Percentiles rank a stretch among this genome's conserved stretches.
Evolutionary conservation across 2,888 invertebrate genomes (phyloP).

Genomic region (Ischnura elegans): DNA sequence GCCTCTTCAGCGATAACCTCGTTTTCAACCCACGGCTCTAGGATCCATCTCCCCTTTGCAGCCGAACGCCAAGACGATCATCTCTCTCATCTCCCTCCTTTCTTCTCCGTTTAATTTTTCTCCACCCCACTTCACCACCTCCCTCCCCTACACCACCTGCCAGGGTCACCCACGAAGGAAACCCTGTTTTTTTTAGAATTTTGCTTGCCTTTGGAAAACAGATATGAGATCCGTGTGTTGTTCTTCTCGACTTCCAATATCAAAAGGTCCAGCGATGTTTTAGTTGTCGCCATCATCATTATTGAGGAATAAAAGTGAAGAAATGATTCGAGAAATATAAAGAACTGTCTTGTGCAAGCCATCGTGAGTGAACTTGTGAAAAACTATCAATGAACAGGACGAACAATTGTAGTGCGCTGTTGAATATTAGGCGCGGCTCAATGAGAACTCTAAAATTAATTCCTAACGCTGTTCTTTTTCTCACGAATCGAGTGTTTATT

Average conservation of each 20-base stretch:
- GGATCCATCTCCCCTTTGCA: constrained; percentile 78
- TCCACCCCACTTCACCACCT: background rate
- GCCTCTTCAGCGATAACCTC: constrained; percentile 54
- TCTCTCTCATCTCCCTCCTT: background rate
- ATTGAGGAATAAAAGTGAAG: too few relatives aligned
- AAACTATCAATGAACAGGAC: background rate
- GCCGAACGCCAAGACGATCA: constrained; percentile 74
- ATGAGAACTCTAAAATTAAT: too few relatives aligned
- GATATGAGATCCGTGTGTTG: too few relatives aligned
- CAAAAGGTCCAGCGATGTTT: too few relatives aligned
- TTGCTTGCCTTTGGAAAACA: too few relatives aligned
- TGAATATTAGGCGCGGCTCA: background rate
- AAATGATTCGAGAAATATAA: too few relatives aligned
- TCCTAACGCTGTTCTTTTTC: background rate
- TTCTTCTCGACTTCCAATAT: too few relatives aligned
- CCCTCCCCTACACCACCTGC: too few relatives aligned
- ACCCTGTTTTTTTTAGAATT: too few relatives aligned
- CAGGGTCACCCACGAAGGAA: too few relatives aligned
- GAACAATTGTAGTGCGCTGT: background rate
- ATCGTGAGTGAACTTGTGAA: background rate
- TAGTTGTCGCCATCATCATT: too few relatives aligned
- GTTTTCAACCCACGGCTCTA: constrained; percentile 76
- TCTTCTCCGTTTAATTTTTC: background rate
- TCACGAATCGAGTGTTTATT: background rate
- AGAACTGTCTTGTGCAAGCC: background rate